Base-by-base conservation (phyloP, 2,888 invertebrate species). In the Byasa hedistus region DNA sequence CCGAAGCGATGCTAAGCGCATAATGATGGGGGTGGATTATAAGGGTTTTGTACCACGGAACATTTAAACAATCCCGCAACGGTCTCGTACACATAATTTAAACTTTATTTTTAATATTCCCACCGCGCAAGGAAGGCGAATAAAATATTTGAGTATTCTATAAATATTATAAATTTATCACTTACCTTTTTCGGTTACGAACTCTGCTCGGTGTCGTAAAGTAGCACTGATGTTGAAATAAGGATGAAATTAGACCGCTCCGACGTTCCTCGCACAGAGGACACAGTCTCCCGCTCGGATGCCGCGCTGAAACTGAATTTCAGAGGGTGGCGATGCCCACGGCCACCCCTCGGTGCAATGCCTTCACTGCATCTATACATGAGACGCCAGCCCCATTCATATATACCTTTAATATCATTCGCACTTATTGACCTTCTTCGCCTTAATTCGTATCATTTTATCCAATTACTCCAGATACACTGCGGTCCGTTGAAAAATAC, bases 371-470 rank as follows among this genome's bases (percentile, higher is more conserved):
- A 60, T 58, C n/a, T 64, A 63, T 52, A 57, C 54, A 8, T 39
- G 21, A 44, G 17, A n/a, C 57, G n/a, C 58, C 17, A 56, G 59
- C 60, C 36, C 60, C 19, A 36, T 59, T 59, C 63, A 10, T 36
- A 48, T 32, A 10, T 51, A 63, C 59, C 63, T 67, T 63, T 57
- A 61, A 59, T 66, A 59, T 63, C 55, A 54, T 61, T 52, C 12
- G 59, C 59, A 64, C 51, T 52, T 64, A 61, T 67, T 67, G 67
- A 67, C 67, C 64, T 57, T 64, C 56, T 60, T 58, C 58, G 48
- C 48, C 58, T 57, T 67, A 64, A 64, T 67, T 67, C 64, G 23
- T 59, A 36, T 60, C 60, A 67, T 64, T 67, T 67, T 60, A 52
- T 64, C 52, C 64, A 67, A 67, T 67, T 67, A 60, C 63, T 60